Conservation (phyloP, 2,797 vertebrate species). For the Cynodonichthys magdalenae region DNA sequence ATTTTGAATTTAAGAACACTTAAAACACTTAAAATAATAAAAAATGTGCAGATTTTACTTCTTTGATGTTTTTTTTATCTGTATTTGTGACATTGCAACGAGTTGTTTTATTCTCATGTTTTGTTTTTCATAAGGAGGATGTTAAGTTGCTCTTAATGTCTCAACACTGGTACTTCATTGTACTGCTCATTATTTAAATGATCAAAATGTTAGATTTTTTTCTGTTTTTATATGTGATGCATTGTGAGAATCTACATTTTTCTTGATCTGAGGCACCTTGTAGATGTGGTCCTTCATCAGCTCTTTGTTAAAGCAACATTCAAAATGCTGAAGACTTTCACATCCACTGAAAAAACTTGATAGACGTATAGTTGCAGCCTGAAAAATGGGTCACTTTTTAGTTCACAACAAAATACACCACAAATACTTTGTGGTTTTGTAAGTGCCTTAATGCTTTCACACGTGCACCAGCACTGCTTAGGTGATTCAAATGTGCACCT, state of each 20-base stretch:
- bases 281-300: constrained; percentile 62
- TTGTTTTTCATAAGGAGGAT: constrained; percentile 3
- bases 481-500: constrained; percentile 21
- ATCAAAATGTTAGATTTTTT: constrained; percentile 28
- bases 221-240: constrained; percentile 26
- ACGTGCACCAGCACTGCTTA: constrained; percentile 3
- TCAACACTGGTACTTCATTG: constrained; percentile 64
- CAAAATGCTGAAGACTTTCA: constrained; percentile 29
- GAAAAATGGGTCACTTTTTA: constrained; percentile 2
- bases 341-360: constrained; percentile 4
- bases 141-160: constrained; percentile 53
- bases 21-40: too few species aligned
- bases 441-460: constrained; percentile 19
- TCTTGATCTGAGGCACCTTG: constrained; percentile 40
- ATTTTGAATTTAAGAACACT: too few species aligned
- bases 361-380: constrained; percentile 9
- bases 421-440: neutral
- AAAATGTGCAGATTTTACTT: too few species aligned
- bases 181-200: constrained; percentile 46
- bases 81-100: too few species aligned
- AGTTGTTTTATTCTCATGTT: too few species aligned
- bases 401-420: neutral
- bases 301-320: constrained; percentile 41
- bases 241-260: constrained; percentile 21
- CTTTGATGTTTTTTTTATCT: too few species aligned